Base-by-base conservation (phyloP, 2,113 vertebrate genomes). In the Engraulis encrasicolus region DNA sequence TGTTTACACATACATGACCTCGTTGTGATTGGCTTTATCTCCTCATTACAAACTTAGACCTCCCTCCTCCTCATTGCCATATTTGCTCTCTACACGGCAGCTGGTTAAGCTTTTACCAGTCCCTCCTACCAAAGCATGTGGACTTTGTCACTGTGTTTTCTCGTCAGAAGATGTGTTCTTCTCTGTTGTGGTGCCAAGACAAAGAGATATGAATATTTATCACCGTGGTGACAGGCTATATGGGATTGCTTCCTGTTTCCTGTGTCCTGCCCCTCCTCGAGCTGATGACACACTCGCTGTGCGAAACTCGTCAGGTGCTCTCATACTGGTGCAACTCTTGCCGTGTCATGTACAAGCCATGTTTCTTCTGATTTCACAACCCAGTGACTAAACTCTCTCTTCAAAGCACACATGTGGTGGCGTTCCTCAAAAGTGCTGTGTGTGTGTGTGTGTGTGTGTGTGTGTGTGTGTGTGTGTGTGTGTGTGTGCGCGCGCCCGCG, bases 81-180 rank as follows among this genome's bases (percentile, higher is more conserved):
- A 58, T 66, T 45, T 31, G 23, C n/a, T n/a, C n/a, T 31, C 58
- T 27, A 23, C 58, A 66, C 2, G 9, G 58, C n/a, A n/a, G n/a
- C 58, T 66, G 58, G 58, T 66, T 27, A 66, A 31, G 58, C 31
- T 23, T 66, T 66, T 31, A 66, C 58, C 23, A 66, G 58, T 11
- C 12, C 58, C 31, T 15, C 23, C 20, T 7, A 58, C 50, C n/a
- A n/a, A n/a, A n/a, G n/a, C 6, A 23, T n/a, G 27, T 61, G 54
- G 54, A 66, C 58, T 23, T 66, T 23, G 58, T 27, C 58, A 9
- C 58, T n/a, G n/a, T n/a, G n/a, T n/a, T 20, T 81, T 17, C 36
- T 78, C 14, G 48, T 81, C 48, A 37, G 78, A 61, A 80, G n/a
- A 23, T 74, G 58, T 80, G 50, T 83, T 82, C n/a, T n/a, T n/a